Evolutionary conservation across 1,140 invertebrate species (phyloP).

Genomic region (Tetragonula clypearis): DNA sequence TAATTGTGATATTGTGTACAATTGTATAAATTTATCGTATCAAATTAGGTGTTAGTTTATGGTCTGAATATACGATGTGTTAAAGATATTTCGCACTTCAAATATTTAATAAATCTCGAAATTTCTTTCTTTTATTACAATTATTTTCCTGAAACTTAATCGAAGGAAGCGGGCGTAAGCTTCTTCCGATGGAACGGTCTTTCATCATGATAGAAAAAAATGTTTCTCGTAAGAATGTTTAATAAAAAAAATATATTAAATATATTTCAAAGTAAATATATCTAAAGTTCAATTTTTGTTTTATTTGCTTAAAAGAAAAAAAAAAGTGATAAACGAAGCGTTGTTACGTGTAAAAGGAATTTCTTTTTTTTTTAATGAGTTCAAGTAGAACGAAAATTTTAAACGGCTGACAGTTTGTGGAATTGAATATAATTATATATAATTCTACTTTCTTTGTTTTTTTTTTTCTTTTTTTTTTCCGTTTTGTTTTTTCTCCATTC

Average conservation of each 20-base stretch:
- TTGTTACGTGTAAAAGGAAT: neutral
- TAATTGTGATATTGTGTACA: constrained; percentile 76
- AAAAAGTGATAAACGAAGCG: neutral
- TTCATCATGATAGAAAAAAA: constrained; percentile 1
- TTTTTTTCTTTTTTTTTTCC: too few relatives aligned
- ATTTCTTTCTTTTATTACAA: constrained; percentile 43
- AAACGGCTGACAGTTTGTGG: neutral
- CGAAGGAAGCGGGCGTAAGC: neutral
- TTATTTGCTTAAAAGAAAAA: neutral
- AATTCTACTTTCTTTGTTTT: neutral
- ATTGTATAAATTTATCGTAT: constrained; percentile 79
- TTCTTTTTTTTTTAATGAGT: neutral
- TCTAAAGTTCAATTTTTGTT: constrained; percentile 14
- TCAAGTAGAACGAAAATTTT: neutral
- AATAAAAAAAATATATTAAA: constrained; percentile 18
- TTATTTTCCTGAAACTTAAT: constrained; percentile 24
- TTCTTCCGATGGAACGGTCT: neutral
- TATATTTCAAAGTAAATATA: too few relatives aligned
- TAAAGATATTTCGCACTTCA: constrained; percentile 51
- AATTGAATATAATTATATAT: neutral
- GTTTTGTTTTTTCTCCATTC: neutral
- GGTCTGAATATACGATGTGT: constrained; percentile 75
- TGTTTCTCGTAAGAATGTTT: neutral
- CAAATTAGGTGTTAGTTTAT: constrained; percentile 80
- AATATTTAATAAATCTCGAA: constrained; percentile 62